Conservation (phyloP, 2,888 invertebrate genomes). For the Melanophora roralis region DNA sequence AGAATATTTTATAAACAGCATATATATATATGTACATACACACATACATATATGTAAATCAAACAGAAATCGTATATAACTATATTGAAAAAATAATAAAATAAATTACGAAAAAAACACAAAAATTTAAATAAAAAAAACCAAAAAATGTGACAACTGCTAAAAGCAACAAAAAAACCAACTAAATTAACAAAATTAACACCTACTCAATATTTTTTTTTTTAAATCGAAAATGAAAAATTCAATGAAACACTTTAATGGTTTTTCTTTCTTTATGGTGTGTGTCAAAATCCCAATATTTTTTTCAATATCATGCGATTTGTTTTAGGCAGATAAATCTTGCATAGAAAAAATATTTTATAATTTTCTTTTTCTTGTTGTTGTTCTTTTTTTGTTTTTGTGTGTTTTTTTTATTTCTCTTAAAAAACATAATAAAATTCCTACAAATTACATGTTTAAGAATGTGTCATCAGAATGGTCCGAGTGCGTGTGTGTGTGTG, state of each 20-base stretch:
- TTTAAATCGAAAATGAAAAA: neutral
- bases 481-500: constrained; percentile 32
- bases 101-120: constrained; percentile 43
- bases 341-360: constrained; percentile 2
- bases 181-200: constrained; percentile 34
- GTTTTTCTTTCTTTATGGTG: constrained; percentile 35
- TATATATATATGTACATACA: too few species aligned
- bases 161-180: neutral
- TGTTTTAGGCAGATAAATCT: constrained; percentile 38
- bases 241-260: constrained; percentile 59
- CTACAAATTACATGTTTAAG: constrained; percentile 55
- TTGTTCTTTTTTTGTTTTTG: constrained; percentile 20
- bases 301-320: constrained; percentile 16
- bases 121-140: neutral
- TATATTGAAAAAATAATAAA: constrained; percentile 49
- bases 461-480: constrained; percentile 55
- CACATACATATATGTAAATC: too few species aligned
- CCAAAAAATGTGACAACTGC: constrained; percentile 26
- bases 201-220: constrained; percentile 45
- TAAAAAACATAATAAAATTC: constrained; percentile 39
- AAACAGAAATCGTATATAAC: neutral
- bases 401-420: neutral
- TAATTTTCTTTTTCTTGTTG: neutral
- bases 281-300: constrained; percentile 11
- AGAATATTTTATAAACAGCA: neutral